Percentiles rank a stretch among this genome's conserved stretches.
Conservation (phyloP, 2,797 vertebrate species). For the Cirrhinus mrigala region DNA sequence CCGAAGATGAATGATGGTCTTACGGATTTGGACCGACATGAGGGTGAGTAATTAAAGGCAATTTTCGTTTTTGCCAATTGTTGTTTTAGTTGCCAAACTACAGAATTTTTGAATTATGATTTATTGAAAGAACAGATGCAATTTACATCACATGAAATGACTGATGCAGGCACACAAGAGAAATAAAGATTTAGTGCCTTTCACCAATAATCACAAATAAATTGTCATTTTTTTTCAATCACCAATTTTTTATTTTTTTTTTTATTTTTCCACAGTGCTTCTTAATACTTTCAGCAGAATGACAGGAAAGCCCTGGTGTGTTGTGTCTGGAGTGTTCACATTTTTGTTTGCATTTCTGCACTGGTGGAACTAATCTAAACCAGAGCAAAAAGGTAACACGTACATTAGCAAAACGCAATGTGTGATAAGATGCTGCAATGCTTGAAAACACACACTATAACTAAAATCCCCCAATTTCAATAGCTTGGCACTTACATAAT, state of each 20-base stretch:
- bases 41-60: no score
- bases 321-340: neutral
- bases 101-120: neutral
- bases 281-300: neutral
- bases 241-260: neutral
- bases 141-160: neutral
- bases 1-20: no score
- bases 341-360: neutral
- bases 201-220: neutral
- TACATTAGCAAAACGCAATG: neutral
- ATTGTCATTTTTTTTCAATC: neutral
- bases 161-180: neutral
- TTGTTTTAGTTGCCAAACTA: neutral
- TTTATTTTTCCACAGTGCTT: no score
- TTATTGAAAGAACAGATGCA: neutral
- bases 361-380: neutral
- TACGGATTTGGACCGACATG: no score
- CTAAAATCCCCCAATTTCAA: slow-evolving; percentile 69
- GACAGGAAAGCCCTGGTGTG: neutral
- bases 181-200: neutral
- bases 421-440: neutral
- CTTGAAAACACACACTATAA: slow-evolving; percentile 1
- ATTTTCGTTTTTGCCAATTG: no score
- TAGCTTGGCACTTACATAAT: slow-evolving; percentile 77
- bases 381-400: neutral